phyloP scores from a whole-genome alignment of 1,140 invertebrate genomes.

The Rhagoletis zephyria region DNA sequence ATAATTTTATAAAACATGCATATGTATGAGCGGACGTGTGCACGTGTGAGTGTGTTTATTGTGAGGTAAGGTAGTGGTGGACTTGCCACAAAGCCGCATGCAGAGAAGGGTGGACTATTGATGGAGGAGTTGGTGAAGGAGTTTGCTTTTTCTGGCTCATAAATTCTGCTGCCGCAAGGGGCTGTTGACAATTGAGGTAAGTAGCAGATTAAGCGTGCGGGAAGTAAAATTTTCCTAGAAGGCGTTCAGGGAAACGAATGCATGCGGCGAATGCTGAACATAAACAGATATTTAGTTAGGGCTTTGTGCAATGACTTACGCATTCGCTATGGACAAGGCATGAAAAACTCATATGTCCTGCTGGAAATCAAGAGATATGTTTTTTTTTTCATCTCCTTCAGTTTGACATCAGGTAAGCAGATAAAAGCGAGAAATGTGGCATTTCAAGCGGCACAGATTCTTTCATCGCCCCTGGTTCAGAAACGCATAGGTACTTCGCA shows the following conservation, averaged over 20 bases:
- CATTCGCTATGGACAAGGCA: not conserved
- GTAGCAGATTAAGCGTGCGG: conserved; percentile 14
- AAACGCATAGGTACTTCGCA: no score
- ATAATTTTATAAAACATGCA: conserved; percentile 27
- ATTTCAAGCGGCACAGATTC: no score
- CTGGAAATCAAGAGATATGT: not conserved
- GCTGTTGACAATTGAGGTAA: conserved; percentile 48
- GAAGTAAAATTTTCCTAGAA: not conserved
- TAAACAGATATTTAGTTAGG: not conserved
- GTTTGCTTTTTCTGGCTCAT: not conserved
- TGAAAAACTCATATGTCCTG: not conserved
- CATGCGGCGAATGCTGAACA: not conserved
- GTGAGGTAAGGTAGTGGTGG: not conserved
- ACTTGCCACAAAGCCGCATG: no score
- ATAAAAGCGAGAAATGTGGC: no score
- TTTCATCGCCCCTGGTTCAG: no score
- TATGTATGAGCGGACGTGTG: conserved; percentile 8
- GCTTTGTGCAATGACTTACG: not conserved
- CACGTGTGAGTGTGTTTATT: not conserved
- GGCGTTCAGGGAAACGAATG: no score
- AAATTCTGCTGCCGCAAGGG: conserved; percentile 26
- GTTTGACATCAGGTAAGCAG: no score
- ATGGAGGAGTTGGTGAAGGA: not conserved
- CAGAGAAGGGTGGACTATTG: no score
- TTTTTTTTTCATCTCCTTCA: no score